Percentiles rank a stretch among this genome's conserved stretches.
Conservation (phyloP, 1,140 invertebrate species). For the Lasioglossum albipes region DNA sequence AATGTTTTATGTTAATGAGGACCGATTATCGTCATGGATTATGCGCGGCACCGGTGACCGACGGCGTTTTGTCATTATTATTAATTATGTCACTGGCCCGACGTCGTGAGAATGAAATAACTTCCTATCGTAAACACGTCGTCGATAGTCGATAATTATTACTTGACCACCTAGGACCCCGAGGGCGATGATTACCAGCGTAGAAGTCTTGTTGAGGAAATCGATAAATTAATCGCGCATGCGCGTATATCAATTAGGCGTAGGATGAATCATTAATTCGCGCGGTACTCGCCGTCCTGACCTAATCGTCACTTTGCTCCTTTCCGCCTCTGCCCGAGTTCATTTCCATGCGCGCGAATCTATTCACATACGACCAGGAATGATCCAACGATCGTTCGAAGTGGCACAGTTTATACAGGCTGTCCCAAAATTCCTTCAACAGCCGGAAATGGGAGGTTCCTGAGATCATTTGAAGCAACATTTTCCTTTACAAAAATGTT, state of each 20-base stretch:
- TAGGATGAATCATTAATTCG: conserved; percentile 62
- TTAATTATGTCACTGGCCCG: conserved; percentile 51
- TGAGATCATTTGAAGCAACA: too few species aligned
- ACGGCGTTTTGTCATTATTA: conserved; percentile 52
- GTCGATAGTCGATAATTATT: conserved; percentile 52
- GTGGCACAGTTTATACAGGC: too few species aligned
- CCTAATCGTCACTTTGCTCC: not conserved
- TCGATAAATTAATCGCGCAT: conserved; percentile 66
- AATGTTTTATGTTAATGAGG: conserved; percentile 46
- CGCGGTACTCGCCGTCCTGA: conserved; percentile 6
- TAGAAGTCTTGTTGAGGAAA: conserved; percentile 56
- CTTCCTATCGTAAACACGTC: conserved; percentile 53
- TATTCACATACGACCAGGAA: not conserved
- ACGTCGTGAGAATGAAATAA: conserved; percentile 48
- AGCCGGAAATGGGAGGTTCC: too few species aligned
- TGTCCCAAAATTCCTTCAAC: too few species aligned
- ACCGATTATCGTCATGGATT: conserved; percentile 18
- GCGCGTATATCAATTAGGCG: conserved; percentile 63
- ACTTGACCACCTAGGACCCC: conserved; percentile 38
- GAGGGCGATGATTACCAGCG: conserved; percentile 49
- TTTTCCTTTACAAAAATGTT: too few species aligned
- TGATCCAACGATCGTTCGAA: not conserved
- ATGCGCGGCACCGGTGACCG: conserved; percentile 10
- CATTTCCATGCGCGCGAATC: not conserved
- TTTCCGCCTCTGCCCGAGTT: not conserved